Base-by-base conservation (phyloP, 1,140 invertebrate genomes). In the Aphis gossypii region DNA sequence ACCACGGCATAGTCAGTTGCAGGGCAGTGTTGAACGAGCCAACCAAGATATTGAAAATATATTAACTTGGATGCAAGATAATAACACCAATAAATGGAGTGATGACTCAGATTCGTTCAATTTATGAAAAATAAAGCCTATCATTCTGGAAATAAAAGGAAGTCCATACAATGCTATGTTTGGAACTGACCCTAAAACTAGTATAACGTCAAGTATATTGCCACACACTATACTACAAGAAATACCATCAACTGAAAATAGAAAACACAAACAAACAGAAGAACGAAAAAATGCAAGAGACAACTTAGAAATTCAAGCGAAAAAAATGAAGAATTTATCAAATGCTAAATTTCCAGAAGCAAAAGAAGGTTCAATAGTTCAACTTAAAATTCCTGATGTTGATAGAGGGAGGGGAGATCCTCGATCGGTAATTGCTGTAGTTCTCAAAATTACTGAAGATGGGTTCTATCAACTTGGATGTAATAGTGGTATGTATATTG, bases 11-110 rank as follows among this genome's bases (percentile, higher is more conserved):
- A 94, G 93, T 76, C 95, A 95, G 92, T 95, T 90, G 41, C 95
- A 96, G 94, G 94, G 95, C 4, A 94, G 94, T 56, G 95, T 95
- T 3, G 95, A 95, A 94, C 93, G 94, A 82, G 94, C 94, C 11
- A 95, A 95, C 93, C 95, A 95, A 94, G 95, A 95, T 90, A 95
- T 95, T 76, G 94, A 95, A 94, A 95, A 95, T 93, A 95, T 95
- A 94, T 94, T 96, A 18, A 38, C 95, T 68, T 95, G 95, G 95
- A 94, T 95, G 95, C 56, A 93, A 68, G 94, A 94, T 35, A 95
- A 95, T 89, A 94, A 95, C 30, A 94, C 92, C 21, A 94, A 82
- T 93, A 94, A 95, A 92, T 95, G 94, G 94, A 94, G 94, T 89
- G 48, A 48, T 0, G 48, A 48, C 48, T 48, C 48, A 48, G 14